These are phyloP conservation scores for Numida meleagris DNA, from an alignment of 2,113 vertebrate genomes.

Conservation along the genomic window DNA sequence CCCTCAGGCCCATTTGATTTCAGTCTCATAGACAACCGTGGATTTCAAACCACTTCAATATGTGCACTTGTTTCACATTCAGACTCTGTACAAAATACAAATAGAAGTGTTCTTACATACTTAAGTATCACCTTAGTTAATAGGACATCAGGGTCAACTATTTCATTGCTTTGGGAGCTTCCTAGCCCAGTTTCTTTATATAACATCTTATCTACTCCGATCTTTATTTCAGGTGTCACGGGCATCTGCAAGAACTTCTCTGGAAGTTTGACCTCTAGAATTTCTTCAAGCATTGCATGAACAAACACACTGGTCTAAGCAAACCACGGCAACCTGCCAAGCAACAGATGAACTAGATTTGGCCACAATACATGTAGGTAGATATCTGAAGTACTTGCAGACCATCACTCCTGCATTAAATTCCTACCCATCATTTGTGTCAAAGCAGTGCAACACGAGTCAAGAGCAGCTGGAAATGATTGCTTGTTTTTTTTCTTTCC, in stretches of 20 bases:
- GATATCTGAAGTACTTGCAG: background rate
- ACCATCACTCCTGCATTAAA: background rate
- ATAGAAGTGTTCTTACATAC: background rate
- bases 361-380: background rate
- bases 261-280: background rate
- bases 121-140: background rate
- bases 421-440: background rate
- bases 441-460: background rate
- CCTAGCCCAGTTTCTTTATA: background rate
- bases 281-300: background rate
- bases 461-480: background rate
- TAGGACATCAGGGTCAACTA: background rate
- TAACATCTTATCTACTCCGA: background rate
- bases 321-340: background rate
- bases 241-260: background rate
- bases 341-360: background rate
- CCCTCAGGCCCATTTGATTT: background rate
- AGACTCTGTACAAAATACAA: background rate
- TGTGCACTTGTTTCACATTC: background rate
- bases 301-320: background rate
- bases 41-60: background rate
- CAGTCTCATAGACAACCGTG: background rate
- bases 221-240: background rate
- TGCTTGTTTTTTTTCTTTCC: background rate
- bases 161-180: background rate